Conservation (phyloP, 2,888 invertebrate species). For the Nomada fucata region DNA sequence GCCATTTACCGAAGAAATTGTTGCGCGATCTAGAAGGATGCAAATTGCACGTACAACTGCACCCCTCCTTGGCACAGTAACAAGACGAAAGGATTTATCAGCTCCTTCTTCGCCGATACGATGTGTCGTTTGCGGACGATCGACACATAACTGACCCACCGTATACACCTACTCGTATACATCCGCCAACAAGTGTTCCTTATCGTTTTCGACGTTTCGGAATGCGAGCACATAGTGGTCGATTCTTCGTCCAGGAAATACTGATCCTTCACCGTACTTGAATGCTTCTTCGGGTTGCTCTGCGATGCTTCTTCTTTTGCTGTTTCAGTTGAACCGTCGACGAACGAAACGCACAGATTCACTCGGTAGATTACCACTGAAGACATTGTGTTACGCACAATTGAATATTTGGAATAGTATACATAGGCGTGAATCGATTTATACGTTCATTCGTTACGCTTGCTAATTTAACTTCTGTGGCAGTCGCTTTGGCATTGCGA, state of each 20-base stretch:
- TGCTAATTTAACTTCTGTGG: conserved; percentile 19
- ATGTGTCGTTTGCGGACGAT: not conserved
- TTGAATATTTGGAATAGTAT: conserved; percentile 13
- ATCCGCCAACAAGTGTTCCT: not conserved
- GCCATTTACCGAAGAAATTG: conserved; percentile 10
- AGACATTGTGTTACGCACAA: not conserved
- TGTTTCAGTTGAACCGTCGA: not conserved
- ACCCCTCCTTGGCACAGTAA: not conserved
- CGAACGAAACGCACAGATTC: not conserved
- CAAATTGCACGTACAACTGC: conserved; percentile 8
- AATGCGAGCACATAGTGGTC: not conserved
- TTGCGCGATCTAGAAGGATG: conserved; percentile 7
- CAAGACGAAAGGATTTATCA: conserved; percentile 16
- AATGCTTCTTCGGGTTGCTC: not conserved
- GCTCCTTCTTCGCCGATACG: conserved; percentile 26
- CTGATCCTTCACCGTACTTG: too few species aligned
- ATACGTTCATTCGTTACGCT: conserved; percentile 7
- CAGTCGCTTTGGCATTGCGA: not conserved
- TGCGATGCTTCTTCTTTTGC: not conserved
- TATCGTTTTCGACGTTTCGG: not conserved
- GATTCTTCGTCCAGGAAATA: not conserved
- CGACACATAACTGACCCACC: too few species aligned
- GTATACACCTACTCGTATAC: not conserved
- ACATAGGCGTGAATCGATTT: conserved; percentile 5
- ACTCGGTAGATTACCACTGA: not conserved